Conservation (phyloP, 2,888 invertebrate genomes). For the Caenorhabditis sp. region DNA sequence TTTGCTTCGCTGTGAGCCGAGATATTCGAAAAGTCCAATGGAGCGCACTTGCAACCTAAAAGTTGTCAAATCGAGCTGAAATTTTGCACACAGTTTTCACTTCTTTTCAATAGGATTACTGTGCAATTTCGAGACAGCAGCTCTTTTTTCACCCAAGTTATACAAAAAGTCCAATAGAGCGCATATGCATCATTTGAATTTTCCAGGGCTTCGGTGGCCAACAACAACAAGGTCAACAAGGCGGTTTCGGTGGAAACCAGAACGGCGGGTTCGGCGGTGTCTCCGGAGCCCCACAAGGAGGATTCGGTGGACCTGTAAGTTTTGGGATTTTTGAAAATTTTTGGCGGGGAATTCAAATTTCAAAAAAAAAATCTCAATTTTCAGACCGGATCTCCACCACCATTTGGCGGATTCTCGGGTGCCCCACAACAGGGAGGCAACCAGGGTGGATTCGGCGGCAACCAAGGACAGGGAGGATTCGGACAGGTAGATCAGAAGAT, state of each 20-base stretch:
- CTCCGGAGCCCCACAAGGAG: slow-evolving; percentile 50
- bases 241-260: slow-evolving; percentile 31
- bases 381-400: slow-evolving; percentile 47
- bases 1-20: not conserved
- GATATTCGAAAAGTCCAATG: not conserved
- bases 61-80: not conserved
- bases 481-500: not conserved
- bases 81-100: not conserved
- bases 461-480: slow-evolving; percentile 10
- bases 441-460: slow-evolving; percentile 17
- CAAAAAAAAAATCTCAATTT: not conserved
- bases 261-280: slow-evolving; percentile 31
- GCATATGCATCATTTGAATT: not conserved
- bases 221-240: slow-evolving; percentile 32
- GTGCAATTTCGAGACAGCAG: not conserved
- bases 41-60: slow-evolving; percentile 3
- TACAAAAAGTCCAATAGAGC: slow-evolving; percentile 12
- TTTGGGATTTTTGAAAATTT: not conserved
- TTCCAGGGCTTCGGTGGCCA: slow-evolving; percentile 49
- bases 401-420: slow-evolving; percentile 42
- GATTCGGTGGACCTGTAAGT: slow-evolving; percentile 8
- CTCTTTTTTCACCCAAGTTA: not conserved
- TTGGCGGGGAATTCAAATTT: not conserved
- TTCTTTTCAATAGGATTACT: not conserved
- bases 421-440: too few relatives aligned